Percentiles rank a stretch among this genome's conserved stretches.
These are phyloP conservation scores for Gasterosteus nipponicus DNA, from an alignment of 2,113 vertebrate species.

Conservation along the genomic window DNA sequence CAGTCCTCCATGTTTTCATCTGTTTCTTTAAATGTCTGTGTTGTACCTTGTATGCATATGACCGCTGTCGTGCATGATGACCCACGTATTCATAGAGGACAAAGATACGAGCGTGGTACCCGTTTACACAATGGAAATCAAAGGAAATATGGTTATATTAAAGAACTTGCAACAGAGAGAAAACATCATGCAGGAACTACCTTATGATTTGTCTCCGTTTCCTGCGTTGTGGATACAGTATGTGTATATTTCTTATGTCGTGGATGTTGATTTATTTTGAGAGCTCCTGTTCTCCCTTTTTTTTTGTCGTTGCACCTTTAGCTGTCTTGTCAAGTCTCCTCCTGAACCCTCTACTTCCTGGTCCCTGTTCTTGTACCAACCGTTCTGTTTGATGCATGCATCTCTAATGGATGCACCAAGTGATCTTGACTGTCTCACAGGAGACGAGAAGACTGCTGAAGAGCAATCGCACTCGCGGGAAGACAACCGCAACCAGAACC, in stretches of 20 bases:
- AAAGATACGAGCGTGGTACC: background rate
- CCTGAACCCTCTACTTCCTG: conserved; percentile 48
- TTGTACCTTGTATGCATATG: conserved; percentile 8
- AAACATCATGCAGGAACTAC: conserved; percentile 27
- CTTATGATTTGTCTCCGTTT: conserved; percentile 29
- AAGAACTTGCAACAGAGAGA: conserved; percentile 34
- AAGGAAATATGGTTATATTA: background rate
- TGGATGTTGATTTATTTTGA: conserved; percentile 45
- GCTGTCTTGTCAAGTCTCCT: conserved; percentile 47
- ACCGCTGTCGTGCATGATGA: conserved; percentile 41
- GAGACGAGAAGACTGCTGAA: conserved; percentile 61
- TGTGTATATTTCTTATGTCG: conserved; percentile 16
- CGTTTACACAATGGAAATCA: background rate
- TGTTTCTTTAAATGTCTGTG: conserved; percentile 35
- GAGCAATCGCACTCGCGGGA: conserved; percentile 45
- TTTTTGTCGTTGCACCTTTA: conserved; percentile 33
- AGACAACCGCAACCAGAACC: conserved; percentile 73
- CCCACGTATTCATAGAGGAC: background rate
- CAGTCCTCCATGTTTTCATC: conserved; percentile 12
- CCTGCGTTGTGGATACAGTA: conserved; percentile 18
- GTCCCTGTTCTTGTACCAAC: conserved; percentile 45
- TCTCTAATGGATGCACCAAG: conserved; percentile 74
- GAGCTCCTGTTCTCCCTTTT: conserved; percentile 26
- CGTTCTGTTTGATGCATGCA: conserved; percentile 69
- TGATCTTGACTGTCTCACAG: conserved; percentile 83